Conservation (phyloP, 2,797 vertebrate species). For the Limnodromus scolopaceus region DNA sequence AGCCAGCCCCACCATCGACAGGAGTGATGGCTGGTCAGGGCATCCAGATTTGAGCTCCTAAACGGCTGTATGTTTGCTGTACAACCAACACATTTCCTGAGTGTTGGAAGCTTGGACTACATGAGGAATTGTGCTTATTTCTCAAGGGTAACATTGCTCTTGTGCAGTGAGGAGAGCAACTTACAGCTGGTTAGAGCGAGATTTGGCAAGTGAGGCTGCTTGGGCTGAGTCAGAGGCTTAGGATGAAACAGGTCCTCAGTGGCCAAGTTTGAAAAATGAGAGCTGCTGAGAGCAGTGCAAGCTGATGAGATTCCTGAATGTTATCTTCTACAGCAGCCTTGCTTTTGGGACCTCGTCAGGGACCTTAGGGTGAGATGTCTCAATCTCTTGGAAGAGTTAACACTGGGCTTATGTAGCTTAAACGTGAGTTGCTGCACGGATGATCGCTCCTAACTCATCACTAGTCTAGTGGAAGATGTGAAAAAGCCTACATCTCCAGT, state of each 20-base stretch:
- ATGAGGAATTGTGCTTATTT: not conserved
- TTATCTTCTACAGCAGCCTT: not conserved
- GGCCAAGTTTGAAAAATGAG: not conserved
- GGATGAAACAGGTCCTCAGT: not conserved
- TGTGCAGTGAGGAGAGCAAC: not conserved
- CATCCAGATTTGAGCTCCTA: not conserved
- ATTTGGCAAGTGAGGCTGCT: not conserved
- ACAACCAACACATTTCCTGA: not conserved
- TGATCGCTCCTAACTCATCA: not conserved
- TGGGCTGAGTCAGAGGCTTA: not conserved
- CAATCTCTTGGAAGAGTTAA: not conserved
- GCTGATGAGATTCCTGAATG: not conserved
- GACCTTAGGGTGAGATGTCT: not conserved
- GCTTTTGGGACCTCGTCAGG: not conserved
- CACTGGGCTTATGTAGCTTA: not conserved
- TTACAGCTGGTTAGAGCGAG: not conserved
- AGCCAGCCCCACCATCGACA: not conserved
- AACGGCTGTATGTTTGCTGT: not conserved
- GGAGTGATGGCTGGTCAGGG: not conserved
- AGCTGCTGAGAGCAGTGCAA: not conserved
- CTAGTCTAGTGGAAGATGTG: not conserved
- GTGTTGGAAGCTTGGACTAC: not conserved
- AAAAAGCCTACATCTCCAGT: not conserved
- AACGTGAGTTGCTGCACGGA: not conserved
- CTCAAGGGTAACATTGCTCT: not conserved